Evolutionary conservation across 2,888 invertebrate species (phyloP), one percentile per base, ranked within the genome.

Genomic region (Ophioninae sp.): DNA sequence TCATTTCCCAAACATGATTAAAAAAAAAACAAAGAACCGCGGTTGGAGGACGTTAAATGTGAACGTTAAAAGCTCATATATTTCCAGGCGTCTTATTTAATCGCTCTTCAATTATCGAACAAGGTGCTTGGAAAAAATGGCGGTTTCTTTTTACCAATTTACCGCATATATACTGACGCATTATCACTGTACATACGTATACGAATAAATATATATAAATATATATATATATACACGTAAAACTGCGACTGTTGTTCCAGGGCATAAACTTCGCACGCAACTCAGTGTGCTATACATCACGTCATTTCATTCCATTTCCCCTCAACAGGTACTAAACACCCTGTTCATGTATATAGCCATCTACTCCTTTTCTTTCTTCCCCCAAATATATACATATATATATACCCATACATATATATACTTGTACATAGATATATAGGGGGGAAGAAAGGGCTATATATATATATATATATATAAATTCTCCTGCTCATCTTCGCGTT

Each of bases 311-410:
- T 73, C 80, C 73, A 83, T 73, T 77, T 83, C 73, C 73, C 80
- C 74, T 84, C 80, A 81, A 84, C 84, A 84, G 84, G 84, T 84
- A 81, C 81, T 84, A 84, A 84, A 84, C 75, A 69, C 73, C 39
- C 69, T 64, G 68, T 65, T 30, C 57, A 73, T 62, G 23, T 23
- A n/a, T 72, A 70, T 61, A 67, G 50, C 59, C 59, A 64, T 72
- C 56, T 64, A 10, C 70, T 59, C 67, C 41, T 79, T 73, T 44
- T 67, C 68, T 59, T 68, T 62, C 64, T 23, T 41, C 50, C 20
- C 59, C 41, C 44, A 30, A 64, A 21, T 6, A 21, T 37, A 23
- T 64, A 64, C 30, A 23, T 50, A n/a, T 6, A 67, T 13, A 39
- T 41, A 41, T 41, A 41, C 8, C 6, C 5, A 41, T 41, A 41